Conservation (phyloP, 2,888 invertebrate species). For the Teleiodes luculella region DNA sequence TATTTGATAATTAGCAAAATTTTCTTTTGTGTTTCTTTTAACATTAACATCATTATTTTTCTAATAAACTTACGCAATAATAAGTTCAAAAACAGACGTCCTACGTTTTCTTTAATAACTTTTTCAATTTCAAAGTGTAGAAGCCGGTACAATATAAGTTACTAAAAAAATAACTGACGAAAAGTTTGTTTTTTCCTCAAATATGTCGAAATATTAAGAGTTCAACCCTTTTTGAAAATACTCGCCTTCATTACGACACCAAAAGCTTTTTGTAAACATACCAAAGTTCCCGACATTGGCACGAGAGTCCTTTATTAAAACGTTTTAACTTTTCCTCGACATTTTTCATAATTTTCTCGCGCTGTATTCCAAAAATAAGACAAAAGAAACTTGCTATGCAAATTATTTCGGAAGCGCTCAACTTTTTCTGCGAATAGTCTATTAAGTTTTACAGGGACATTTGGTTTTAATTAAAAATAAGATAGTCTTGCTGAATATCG, state of each 20-base stretch:
- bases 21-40: no score
- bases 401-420: background rate
- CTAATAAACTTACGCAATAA: no score
- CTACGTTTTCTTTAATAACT: no score
- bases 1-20: no score
- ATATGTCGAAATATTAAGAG: background rate
- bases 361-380: background rate
- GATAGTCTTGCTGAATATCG: slow-evolving; percentile 27
- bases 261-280: background rate
- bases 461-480: slow-evolving; percentile 33
- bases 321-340: background rate
- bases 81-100: no score
- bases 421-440: background rate
- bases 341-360: background rate
- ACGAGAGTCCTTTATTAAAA: background rate
- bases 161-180: no score
- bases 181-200: no score
- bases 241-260: background rate
- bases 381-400: background rate
- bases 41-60: no score
- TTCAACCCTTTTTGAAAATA: background rate
- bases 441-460: background rate
- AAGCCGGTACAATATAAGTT: no score
- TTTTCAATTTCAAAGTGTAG: no score
- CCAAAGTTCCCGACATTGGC: no score